Evolutionary conservation across 2,888 invertebrate genomes (phyloP).

Genomic region (Xanthorhoe designata): DNA sequence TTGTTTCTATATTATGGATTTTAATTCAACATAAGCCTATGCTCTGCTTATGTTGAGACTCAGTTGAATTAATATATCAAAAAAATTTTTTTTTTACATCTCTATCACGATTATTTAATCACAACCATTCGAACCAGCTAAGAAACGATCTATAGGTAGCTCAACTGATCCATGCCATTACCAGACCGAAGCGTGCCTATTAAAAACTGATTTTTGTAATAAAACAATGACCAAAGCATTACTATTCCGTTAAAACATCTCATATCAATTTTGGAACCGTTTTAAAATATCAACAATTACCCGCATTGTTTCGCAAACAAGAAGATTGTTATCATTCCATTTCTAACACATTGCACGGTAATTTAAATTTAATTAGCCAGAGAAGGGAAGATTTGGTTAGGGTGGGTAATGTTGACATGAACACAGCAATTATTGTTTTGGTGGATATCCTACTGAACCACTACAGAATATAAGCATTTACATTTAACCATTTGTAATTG

Average conservation of each 20-base stretch:
- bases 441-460: constrained; percentile 2
- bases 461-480: neutral
- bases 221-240: no score
- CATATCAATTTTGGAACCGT: constrained; percentile 3
- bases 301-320: constrained; percentile 42
- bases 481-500: neutral
- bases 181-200: no score
- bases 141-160: no score
- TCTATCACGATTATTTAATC: no score
- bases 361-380: constrained; percentile 60
- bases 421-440: constrained; percentile 18
- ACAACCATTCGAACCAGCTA: no score
- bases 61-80: no score
- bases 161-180: no score
- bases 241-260: neutral
- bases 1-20: no score
- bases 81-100: no score
- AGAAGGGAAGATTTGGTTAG: constrained; percentile 39
- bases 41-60: no score
- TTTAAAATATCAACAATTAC: constrained; percentile 14
- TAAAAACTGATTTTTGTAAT: no score
- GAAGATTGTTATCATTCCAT: constrained; percentile 58
- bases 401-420: constrained; percentile 25
- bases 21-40: no score
- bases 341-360: constrained; percentile 50